phyloP scores from a whole-genome alignment of 2,797 vertebrate genomes.

The Gambusia yucatana region DNA sequence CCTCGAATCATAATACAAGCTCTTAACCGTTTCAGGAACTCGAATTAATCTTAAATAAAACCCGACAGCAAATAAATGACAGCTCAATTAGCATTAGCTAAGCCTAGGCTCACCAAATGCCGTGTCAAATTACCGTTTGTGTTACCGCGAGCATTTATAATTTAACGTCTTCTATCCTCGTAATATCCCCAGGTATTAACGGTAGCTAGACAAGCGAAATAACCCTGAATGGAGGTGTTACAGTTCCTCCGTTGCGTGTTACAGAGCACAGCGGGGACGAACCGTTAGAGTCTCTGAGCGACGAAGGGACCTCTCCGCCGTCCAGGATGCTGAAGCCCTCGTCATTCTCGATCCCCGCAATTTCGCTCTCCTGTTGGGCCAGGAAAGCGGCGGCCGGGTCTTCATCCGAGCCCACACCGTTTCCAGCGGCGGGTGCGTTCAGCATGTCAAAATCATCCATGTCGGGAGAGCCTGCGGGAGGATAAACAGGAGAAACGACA shows the following conservation, averaged over 20 bases:
- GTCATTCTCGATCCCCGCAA: constrained; percentile 95
- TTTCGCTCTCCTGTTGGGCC: constrained; percentile 95
- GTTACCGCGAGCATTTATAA: not conserved
- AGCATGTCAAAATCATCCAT: constrained; percentile 88
- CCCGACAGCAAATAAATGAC: constrained; percentile 9
- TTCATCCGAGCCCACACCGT: constrained; percentile 85
- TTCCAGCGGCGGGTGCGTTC: constrained; percentile 79
- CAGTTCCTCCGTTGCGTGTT: not conserved
- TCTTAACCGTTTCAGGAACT: too few relatives aligned
- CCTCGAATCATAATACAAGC: accelerated
- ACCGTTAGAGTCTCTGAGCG: constrained; percentile 73
- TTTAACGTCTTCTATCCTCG: too few relatives aligned
- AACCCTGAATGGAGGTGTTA: not conserved
- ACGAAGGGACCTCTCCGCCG: constrained; percentile 87
- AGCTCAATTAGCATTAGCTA: constrained; percentile 50
- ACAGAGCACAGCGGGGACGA: constrained; percentile 13
- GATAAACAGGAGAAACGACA: constrained; percentile 2
- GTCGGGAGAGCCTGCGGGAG: not conserved
- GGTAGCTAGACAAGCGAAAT: accelerated
- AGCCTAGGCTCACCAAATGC: not conserved
- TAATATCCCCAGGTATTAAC: not conserved
- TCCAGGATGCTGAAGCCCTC: constrained; percentile 95
- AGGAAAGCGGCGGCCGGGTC: constrained; percentile 93
- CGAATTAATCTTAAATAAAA: constrained; percentile 7
- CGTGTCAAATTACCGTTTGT: not conserved